Base-by-base conservation (phyloP, 2,113 vertebrate genomes). In the Isichthys henryi region DNA sequence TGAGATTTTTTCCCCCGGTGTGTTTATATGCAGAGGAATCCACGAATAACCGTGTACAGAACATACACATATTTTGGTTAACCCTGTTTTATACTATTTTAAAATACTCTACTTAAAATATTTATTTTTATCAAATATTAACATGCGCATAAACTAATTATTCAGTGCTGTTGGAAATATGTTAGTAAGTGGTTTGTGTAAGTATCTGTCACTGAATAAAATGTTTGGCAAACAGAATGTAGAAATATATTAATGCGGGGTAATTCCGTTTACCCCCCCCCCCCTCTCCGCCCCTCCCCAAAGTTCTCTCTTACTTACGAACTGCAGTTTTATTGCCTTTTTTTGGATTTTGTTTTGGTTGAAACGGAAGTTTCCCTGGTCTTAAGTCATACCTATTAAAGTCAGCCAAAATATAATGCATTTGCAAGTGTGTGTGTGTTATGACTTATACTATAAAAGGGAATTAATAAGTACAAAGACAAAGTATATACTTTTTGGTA, bases 51-150 rank as follows among this genome's bases (percentile, higher is more conserved):
- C 58, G 66, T 70, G 48, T 58, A 49, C 43, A 50, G 39, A 88
- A 23, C 49, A 62, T 66, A 43, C 35, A 39, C 31, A 66, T 88
- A 19, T 58, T 43, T 58, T 62, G 46, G 23, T 50, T 50, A 31
- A 88, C 35, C 23, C 21, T 50, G 19, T 89, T 83, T 52, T 83
- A 66, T 80, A 83, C 52, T 53, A 43, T 89, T 35, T 82, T 50
- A 52, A 80, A 52, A 50, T 35, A 49, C 80, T 74, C 31, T 77
- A 77, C 66, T 88, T 88, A 52, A 88, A 70, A 50, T 88, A 88
- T 88, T 88, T 88, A 88, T 88, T 88, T 88, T 31, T 70, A 31
- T 70, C n/a, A 70, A 88, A 82, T 83, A 52, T 45, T 82, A 77
- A 82, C 39, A 48, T 84, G 19, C 19, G 39, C 80, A 84, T 48